Percentiles rank a stretch among this genome's conserved stretches.
phyloP scores from a whole-genome alignment of 1,140 invertebrate genomes.

The Rhagoletis pomonella region DNA sequence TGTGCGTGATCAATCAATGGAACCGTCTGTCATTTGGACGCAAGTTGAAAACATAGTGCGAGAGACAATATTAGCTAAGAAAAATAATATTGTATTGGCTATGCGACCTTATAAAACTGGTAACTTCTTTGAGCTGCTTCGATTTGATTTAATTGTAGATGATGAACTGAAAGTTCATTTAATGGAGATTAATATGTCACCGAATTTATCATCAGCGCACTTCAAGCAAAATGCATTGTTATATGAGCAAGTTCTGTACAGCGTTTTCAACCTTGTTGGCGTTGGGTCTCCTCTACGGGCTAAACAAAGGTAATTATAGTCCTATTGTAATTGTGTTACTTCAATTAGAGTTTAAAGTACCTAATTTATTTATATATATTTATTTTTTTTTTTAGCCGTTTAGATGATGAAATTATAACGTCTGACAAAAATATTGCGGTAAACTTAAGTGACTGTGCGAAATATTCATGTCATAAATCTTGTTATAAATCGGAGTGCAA shows the following conservation, averaged over 20 bases:
- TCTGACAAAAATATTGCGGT: conserved; percentile 88
- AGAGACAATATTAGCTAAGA: conserved; percentile 85
- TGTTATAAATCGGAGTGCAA: conserved; percentile 83
- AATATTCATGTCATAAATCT: conserved; percentile 77
- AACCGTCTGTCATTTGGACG: conserved; percentile 86
- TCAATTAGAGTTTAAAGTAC: background rate
- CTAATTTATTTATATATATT: background rate
- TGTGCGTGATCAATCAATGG: conserved; percentile 80
- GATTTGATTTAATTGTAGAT: conserved; percentile 95
- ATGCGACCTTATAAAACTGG: conserved; percentile 77
- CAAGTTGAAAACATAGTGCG: conserved; percentile 87
- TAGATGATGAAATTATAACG: conserved; percentile 81
- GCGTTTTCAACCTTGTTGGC: conserved; percentile 88
- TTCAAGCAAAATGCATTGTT: conserved; percentile 90
- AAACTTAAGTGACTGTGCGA: conserved; percentile 82
- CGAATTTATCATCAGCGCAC: conserved; percentile 95
- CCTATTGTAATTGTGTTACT: background rate
- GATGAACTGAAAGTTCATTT: conserved; percentile 90
- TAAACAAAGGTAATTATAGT: background rate
- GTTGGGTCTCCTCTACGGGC: conserved; percentile 73
- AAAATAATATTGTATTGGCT: conserved; percentile 79
- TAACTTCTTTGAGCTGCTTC: conserved; percentile 95
- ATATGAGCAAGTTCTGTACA: conserved; percentile 95
- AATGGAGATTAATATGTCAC: conserved; percentile 99
- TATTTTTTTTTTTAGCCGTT: conserved; percentile 64